Percentiles rank a stretch among this genome's conserved stretches.
Evolutionary conservation across 1,140 invertebrate genomes (phyloP).

Genomic region (Pteromalus puparum): DNA sequence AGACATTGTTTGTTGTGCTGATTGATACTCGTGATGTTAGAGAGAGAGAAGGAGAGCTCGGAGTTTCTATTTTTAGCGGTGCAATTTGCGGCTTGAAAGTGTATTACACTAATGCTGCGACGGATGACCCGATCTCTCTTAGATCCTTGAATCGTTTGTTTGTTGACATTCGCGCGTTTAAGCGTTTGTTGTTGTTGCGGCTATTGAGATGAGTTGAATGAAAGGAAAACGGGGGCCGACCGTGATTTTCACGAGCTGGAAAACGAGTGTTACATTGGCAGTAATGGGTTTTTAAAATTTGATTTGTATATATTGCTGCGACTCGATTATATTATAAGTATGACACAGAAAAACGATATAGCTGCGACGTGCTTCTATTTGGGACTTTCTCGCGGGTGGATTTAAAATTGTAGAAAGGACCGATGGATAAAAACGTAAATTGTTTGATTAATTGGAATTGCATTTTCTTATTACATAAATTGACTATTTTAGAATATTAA

Average conservation of each 20-base stretch:
- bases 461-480: no score
- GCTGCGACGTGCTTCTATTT: not conserved
- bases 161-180: not conserved
- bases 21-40: not conserved
- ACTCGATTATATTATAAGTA: not conserved
- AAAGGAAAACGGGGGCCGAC: not conserved
- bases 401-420: no score
- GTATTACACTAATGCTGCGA: not conserved
- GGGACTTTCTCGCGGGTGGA: not conserved
- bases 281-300: not conserved
- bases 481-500: no score
- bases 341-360: not conserved
- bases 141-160: not conserved
- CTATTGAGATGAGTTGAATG: not conserved
- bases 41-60: not conserved
- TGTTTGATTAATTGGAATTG: no score
- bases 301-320: not conserved
- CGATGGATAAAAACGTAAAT: no score
- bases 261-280: not conserved
- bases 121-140: not conserved
- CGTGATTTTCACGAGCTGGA: not conserved
- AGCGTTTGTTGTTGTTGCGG: no score
- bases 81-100: no score
- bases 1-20: not conserved
- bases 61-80: not conserved